These are phyloP conservation scores for Corythornis vintsioides DNA, from an alignment of 2,113 vertebrate genomes.

Conservation along the genomic window DNA sequence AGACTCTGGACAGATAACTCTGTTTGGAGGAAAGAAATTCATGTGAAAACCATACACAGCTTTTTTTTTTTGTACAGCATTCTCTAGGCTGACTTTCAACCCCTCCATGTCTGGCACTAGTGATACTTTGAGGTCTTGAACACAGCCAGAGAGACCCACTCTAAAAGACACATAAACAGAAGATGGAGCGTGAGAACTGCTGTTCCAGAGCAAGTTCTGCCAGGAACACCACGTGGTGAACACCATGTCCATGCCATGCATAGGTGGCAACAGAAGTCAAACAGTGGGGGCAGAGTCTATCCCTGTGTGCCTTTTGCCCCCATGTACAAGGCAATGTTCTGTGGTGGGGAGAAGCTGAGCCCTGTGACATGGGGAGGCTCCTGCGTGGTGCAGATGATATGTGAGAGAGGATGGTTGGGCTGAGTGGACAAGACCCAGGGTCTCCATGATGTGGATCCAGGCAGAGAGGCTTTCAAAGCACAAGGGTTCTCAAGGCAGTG, in stretches of 20 bases:
- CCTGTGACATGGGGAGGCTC: accelerated
- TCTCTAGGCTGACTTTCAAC: neutral
- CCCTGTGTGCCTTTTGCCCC: neutral
- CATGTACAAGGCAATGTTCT: accelerated
- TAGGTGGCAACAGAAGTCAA: neutral
- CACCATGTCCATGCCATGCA: neutral
- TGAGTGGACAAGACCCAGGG: accelerated
- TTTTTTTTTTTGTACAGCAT: neutral
- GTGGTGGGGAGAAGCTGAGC: neutral
- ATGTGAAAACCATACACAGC: neutral
- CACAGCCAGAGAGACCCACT: neutral
- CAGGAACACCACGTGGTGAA: neutral
- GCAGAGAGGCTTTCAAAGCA: neutral
- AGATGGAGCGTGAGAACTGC: neutral
- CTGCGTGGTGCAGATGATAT: accelerated
- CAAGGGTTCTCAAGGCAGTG: neutral
- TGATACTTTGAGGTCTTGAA: neutral
- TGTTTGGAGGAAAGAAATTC: neutral
- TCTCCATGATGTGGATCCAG: accelerated
- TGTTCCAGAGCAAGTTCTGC: neutral
- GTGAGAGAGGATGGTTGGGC: neutral
- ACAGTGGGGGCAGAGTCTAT: accelerated
- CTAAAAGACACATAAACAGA: neutral
- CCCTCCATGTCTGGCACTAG: neutral
- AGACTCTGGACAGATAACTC: neutral